Percentiles rank a stretch among this genome's conserved stretches.
These are phyloP conservation scores for Zoanthus gigantus DNA, from an alignment of 92 coral and sea anemone species.

Conservation along the genomic window DNA sequence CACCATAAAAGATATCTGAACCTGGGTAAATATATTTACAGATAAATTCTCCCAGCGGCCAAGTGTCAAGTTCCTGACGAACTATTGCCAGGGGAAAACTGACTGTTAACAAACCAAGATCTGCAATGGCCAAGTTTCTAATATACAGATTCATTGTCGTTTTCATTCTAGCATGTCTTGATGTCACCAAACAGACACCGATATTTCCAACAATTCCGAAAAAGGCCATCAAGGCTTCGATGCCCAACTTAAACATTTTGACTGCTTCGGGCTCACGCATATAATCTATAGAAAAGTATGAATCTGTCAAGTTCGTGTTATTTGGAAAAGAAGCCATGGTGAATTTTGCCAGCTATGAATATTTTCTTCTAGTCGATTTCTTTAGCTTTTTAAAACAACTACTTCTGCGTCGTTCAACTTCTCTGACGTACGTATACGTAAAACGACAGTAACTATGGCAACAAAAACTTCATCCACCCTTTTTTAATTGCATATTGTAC, in stretches of 20 bases:
- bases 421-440: neutral
- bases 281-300: neutral
- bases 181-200: conserved; percentile 25
- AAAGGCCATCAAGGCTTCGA: conserved; percentile 1
- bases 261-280: conserved; percentile 33
- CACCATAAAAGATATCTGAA: conserved; percentile 34
- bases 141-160: conserved; percentile 35
- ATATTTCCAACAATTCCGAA: conserved; percentile 32
- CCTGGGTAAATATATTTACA: conserved; percentile 36
- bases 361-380: neutral
- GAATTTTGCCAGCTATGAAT: neutral
- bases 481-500: neutral
- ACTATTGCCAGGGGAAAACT: conserved; percentile 20
- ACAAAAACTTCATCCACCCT: neutral
- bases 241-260: neutral
- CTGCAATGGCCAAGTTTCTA: conserved; percentile 45
- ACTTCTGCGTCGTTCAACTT: neutral
- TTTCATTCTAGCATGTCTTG: conserved; percentile 23
- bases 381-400: neutral
- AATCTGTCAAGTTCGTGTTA: neutral
- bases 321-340: conserved; percentile 8
- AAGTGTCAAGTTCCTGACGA: conserved; percentile 9
- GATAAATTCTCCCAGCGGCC: conserved; percentile 29
- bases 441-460: neutral
- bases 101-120: conserved; percentile 18